phyloP scores from a whole-genome alignment of 1,140 invertebrate genomes.

The Prorops nasuta region DNA sequence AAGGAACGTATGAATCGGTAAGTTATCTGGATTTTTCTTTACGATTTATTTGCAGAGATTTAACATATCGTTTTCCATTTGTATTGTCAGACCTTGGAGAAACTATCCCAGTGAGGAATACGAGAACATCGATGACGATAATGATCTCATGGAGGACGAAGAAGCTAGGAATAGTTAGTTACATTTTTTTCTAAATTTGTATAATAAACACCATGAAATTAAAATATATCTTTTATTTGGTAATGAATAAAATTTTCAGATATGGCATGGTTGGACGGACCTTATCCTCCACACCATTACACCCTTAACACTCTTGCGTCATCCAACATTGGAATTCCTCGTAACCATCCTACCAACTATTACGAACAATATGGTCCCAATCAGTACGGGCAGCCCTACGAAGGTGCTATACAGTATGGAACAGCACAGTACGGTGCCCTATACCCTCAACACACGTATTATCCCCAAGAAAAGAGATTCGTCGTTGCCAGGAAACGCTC shows the following conservation, averaged over 20 bases:
- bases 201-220: background rate
- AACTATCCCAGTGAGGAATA: slow-evolving; percentile 40
- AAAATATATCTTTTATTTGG: background rate
- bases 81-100: slow-evolving; percentile 30
- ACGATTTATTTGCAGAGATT: background rate
- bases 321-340: slow-evolving; percentile 38
- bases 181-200: background rate
- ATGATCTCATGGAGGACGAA: slow-evolving; percentile 37
- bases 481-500: slow-evolving; percentile 40
- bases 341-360: slow-evolving; percentile 36
- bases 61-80: background rate
- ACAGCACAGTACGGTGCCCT: slow-evolving; percentile 30
- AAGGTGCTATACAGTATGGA: slow-evolving; percentile 30
- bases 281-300: slow-evolving; percentile 32
- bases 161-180: slow-evolving; percentile 31
- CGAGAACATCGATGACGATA: slow-evolving; percentile 35
- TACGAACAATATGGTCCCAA: slow-evolving; percentile 40
- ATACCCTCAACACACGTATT: slow-evolving; percentile 35
- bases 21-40: background rate
- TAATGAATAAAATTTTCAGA: slow-evolving; percentile 1
- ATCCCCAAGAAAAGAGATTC: slow-evolving; percentile 42
- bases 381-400: slow-evolving; percentile 36
- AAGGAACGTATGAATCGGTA: slow-evolving; percentile 39
- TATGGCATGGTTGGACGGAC: slow-evolving; percentile 34
- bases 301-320: slow-evolving; percentile 24